phyloP scores from a whole-genome alignment of 2,888 invertebrate genomes.

The Diarsia brunnea region DNA sequence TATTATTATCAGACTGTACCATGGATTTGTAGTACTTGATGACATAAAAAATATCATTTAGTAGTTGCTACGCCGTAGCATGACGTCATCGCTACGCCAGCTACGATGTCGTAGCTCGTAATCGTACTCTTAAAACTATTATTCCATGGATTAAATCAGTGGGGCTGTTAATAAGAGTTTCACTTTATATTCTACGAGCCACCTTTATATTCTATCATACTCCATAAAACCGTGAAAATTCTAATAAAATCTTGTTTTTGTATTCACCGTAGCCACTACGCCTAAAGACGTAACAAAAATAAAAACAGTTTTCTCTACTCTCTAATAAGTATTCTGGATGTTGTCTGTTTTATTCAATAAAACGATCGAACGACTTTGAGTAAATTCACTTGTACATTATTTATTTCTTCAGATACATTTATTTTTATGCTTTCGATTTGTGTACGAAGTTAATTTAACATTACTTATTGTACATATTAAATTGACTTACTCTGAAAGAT shows the following conservation, averaged over 20 bases:
- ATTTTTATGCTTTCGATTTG: conserved; percentile 28
- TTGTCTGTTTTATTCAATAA: conserved; percentile 47
- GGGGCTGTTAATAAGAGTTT: background rate
- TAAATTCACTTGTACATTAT: conserved; percentile 45
- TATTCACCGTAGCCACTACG: conserved; percentile 38
- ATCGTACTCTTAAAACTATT: background rate
- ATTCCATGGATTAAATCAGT: background rate
- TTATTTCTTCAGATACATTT: conserved; percentile 21
- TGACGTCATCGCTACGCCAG: conserved; percentile 8
- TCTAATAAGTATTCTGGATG: conserved; percentile 50
- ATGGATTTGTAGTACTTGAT: too few species aligned
- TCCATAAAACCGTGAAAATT: conserved; percentile 38
- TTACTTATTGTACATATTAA: conserved; percentile 6
- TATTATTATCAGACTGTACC: background rate
- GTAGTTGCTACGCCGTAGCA: conserved; percentile 30
- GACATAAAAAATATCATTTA: background rate
- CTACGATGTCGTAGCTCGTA: conserved; percentile 2
- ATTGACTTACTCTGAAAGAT: conserved; percentile 9
- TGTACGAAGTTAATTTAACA: conserved; percentile 3
- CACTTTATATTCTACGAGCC: conserved; percentile 28
- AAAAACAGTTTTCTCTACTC: conserved; percentile 33
- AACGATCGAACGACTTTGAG: conserved; percentile 38
- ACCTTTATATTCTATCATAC: conserved; percentile 16
- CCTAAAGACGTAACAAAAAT: conserved; percentile 34
- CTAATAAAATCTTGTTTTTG: conserved; percentile 41